Evolutionary conservation across 2,888 invertebrate genomes (phyloP).

Genomic region (Ecdyonurus torrentis): DNA sequence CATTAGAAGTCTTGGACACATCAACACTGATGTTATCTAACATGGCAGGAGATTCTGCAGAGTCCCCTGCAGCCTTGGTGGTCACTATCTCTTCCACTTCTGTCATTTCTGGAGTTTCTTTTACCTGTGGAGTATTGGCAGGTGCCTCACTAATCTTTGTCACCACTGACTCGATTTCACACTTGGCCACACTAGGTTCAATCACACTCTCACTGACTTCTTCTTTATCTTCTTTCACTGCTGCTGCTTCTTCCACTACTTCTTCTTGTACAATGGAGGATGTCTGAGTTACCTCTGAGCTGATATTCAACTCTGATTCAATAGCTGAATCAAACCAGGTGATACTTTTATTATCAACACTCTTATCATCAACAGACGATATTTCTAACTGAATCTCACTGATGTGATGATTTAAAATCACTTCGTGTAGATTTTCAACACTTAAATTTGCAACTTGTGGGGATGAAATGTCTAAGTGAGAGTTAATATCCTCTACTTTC

Average conservation of each 20-base stretch:
- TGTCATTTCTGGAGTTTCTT: not conserved
- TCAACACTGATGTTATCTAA: not conserved
- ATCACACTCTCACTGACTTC: not conserved
- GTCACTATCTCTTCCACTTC: conserved; percentile 25
- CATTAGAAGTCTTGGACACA: not conserved
- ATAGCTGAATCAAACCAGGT: not conserved
- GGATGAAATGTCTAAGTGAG: not conserved
- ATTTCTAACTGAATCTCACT: not conserved
- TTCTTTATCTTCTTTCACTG: not conserved
- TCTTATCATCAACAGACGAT: not conserved
- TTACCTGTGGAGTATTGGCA: not conserved
- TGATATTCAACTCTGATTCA: too few species aligned
- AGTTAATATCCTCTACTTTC: not conserved
- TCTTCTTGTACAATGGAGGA: not conserved
- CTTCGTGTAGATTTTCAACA: not conserved
- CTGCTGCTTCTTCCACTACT: not conserved
- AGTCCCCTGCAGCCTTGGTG: conserved; percentile 20
- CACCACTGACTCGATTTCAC: not conserved
- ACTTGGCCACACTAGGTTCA: too few species aligned
- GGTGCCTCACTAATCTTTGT: conserved; percentile 3
- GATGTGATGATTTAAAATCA: not conserved
- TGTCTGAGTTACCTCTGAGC: too few species aligned
- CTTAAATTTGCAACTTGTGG: not conserved
- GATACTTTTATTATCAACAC: not conserved
- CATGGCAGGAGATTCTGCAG: not conserved